A percentile compares a stretch with the other conserved stretches of the same genome.
Conservation (phyloP, 2,797 vertebrate genomes). For the Rhyacichthys aspro region DNA sequence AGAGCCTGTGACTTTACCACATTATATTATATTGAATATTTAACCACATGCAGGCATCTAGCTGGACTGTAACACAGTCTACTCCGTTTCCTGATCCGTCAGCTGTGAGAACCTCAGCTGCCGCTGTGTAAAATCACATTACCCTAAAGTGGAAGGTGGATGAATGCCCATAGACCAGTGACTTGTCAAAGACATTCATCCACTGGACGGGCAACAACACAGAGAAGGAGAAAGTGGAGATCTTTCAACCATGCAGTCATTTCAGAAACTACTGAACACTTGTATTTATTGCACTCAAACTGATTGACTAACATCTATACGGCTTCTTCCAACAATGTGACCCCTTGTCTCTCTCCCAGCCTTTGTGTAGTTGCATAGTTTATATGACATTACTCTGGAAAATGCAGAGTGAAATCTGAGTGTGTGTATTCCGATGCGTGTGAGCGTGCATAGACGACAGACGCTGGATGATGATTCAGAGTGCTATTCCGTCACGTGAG, state of each 20-base stretch:
- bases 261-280: slow-evolving; percentile 28
- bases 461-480: slow-evolving; percentile 90
- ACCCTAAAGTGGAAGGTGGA: slow-evolving; percentile 85
- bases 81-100: slow-evolving; percentile 55
- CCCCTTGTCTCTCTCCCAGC: slow-evolving; percentile 27
- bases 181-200: slow-evolving; percentile 85
- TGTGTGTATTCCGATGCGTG: slow-evolving; percentile 53
- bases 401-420: slow-evolving; percentile 88
- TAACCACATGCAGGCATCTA: slow-evolving; percentile 10
- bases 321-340: slow-evolving; percentile 48
- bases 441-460: slow-evolving; percentile 59
- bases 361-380: slow-evolving; percentile 32
- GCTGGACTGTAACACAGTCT: slow-evolving; percentile 49
- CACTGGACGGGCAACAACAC: slow-evolving; percentile 50
- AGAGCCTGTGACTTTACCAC: neutral
- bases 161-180: slow-evolving; percentile 82
- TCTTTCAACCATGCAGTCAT: slow-evolving; percentile 54
- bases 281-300: slow-evolving; percentile 28
- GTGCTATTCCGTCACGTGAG: slow-evolving; percentile 88
- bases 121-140: slow-evolving; percentile 75
- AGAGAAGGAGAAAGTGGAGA: slow-evolving; percentile 35
- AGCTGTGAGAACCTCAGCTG: slow-evolving; percentile 48
- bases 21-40: neutral
- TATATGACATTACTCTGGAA: slow-evolving; percentile 85
- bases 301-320: slow-evolving; percentile 48